Base-by-base conservation (phyloP, 2,797 vertebrate species). In the Sebastes alutus region DNA sequence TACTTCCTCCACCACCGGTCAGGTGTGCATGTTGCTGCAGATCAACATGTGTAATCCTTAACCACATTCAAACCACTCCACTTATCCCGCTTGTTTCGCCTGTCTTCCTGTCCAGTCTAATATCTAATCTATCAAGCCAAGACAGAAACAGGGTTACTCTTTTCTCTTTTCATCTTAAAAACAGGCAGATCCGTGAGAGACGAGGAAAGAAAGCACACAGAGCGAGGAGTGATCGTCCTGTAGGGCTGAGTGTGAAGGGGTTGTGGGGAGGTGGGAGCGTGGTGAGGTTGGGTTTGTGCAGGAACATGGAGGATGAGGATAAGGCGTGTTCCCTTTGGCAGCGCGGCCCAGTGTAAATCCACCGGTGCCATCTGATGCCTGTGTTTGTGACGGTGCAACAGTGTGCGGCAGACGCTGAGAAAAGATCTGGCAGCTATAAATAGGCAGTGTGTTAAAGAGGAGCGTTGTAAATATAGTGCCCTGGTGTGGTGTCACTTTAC, bases 391-490 rank as follows among this genome's bases (percentile, higher is more conserved):
- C 85, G 70, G 88, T 81, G 91, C 87, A 87, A 62, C 91, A 82
- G 86, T 80, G 89, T 91, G 87, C 75, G 29, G 82, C 86, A 72
- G 85, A 83, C 81, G 46, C 93, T 92, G 92, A 92, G 91, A 94
- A 94, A 94, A 94, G 92, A 94, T 91, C 90, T 75, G 88, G 87
- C 74, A 22, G 88, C 92, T 95, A 95, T 91, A 92, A 94, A 94
- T 95, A 95, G 94, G 71, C 84, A 2, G 60, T 69, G 90, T 92
- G 90, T 93, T 94, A 91, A 93, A 94, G 91, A 89, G 92, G 88
- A 77, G 16, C 81, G 58, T 87, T 94, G 91, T 94, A 94, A 95
- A 94, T 94, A 95, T 93, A 94, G 91, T 90, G 85, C 85, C 87
- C 84, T 88, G 82, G 91, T 76, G 89, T 88, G 86, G 94, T 94